A percentile compares a stretch with the other conserved stretches of the same genome.
These are phyloP conservation scores for Calameuta pallipes DNA, from an alignment of 2,888 invertebrate species.

Conservation along the genomic window DNA sequence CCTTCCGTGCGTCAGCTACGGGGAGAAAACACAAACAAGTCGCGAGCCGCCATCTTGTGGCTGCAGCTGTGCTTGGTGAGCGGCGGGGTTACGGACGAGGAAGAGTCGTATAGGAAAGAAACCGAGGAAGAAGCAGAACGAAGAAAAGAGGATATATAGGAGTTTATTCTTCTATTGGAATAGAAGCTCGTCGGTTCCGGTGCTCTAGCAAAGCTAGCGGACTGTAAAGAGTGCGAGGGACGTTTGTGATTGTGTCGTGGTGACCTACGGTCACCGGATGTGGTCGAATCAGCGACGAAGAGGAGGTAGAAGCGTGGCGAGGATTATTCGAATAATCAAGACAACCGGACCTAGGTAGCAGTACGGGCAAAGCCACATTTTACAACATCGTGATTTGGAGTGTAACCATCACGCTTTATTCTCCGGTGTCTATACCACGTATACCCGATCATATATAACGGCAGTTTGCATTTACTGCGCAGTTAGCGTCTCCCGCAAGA, in stretches of 20 bases:
- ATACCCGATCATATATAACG: slow-evolving; percentile 41
- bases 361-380: slow-evolving; percentile 18
- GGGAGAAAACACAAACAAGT: slow-evolving; percentile 47
- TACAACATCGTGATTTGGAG: slow-evolving; percentile 27
- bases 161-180: background rate
- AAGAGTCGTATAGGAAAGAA: background rate
- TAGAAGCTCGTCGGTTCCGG: background rate
- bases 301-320: slow-evolving; percentile 30
- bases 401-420: slow-evolving; percentile 29
- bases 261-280: slow-evolving; percentile 54
- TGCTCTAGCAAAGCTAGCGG: background rate
- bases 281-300: slow-evolving; percentile 43
- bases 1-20: background rate
- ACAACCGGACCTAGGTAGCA: slow-evolving; percentile 49
- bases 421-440: slow-evolving; percentile 32
- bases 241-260: slow-evolving; percentile 26
- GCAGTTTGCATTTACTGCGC: slow-evolving; percentile 50
- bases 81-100: slow-evolving; percentile 2
- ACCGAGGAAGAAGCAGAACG: background rate
- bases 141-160: background rate
- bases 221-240: background rate
- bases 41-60: slow-evolving; percentile 53
- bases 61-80: slow-evolving; percentile 41
- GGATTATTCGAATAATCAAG: slow-evolving; percentile 41
- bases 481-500: slow-evolving; percentile 37